Conservation (phyloP, 2,888 invertebrate genomes). For the Auanema freiburgensis region DNA sequence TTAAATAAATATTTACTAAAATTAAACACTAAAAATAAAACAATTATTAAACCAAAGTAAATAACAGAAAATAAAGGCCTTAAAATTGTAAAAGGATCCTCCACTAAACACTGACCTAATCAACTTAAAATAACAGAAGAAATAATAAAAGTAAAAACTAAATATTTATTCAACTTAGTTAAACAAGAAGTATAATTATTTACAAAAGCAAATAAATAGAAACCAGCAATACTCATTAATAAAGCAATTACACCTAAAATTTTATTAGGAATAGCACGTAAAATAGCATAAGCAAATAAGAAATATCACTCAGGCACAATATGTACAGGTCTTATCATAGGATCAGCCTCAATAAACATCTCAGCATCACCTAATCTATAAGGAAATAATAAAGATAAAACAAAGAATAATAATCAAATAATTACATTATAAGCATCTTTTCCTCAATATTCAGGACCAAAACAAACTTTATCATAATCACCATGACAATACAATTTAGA, state of each 20-base stretch:
- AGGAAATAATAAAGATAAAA: constrained; percentile 70
- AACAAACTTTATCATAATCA: constrained; percentile 54
- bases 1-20: constrained; percentile 38
- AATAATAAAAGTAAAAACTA: constrained; percentile 45
- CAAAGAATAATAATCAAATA: constrained; percentile 69
- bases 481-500: constrained; percentile 50
- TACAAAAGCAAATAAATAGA: constrained; percentile 51
- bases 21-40: constrained; percentile 39
- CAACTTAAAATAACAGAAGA: constrained; percentile 43
- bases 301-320: constrained; percentile 86
- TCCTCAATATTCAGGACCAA: constrained; percentile 48
- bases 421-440: constrained; percentile 66
- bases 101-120: constrained; percentile 45
- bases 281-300: constrained; percentile 79
- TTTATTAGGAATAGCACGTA: constrained; percentile 81
- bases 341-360: constrained; percentile 77
- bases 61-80: constrained; percentile 45
- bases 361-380: constrained; percentile 71
- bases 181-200: constrained; percentile 48
- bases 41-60: constrained; percentile 44
- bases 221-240: constrained; percentile 54
- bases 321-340: constrained; percentile 75
- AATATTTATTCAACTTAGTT: constrained; percentile 40
- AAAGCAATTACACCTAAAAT: constrained; percentile 77
- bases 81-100: constrained; percentile 43